Evolutionary conservation across 2,113 vertebrate species (phyloP).

Genomic region (Bubo bubo): DNA sequence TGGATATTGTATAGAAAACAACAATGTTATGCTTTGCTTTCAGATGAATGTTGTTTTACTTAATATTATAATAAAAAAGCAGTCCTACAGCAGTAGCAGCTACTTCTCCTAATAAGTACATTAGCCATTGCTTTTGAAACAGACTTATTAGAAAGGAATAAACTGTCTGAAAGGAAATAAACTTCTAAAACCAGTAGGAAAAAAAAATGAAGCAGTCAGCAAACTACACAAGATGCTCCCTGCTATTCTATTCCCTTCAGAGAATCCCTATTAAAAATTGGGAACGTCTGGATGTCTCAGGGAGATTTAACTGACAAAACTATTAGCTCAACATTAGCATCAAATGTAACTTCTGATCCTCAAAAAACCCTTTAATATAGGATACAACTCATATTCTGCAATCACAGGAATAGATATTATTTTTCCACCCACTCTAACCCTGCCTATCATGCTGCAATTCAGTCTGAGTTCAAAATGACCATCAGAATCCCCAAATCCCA

Average conservation of each 20-base stretch:
- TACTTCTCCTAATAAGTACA: constrained; percentile 42
- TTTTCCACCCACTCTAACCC: neutral
- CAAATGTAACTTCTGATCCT: constrained; percentile 25
- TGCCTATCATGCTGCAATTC: constrained; percentile 14
- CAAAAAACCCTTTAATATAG: neutral
- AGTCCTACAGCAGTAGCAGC: neutral
- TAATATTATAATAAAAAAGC: neutral
- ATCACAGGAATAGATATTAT: neutral
- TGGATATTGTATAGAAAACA: neutral
- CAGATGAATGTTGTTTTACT: neutral
- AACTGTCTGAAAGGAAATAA: neutral
- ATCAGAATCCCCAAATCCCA: neutral
- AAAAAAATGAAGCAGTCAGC: neutral
- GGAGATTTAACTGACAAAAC: constrained; percentile 48
- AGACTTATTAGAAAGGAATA: constrained; percentile 33
- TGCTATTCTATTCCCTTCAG: constrained; percentile 22
- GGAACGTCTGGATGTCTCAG: neutral
- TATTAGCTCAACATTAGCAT: neutral
- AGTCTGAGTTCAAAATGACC: constrained; percentile 34
- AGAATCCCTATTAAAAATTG: neutral
- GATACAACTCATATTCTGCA: neutral
- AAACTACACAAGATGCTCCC: constrained; percentile 26
- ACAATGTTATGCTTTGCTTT: neutral
- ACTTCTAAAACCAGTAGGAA: constrained; percentile 1
- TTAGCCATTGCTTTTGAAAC: constrained; percentile 36